phyloP scores from a whole-genome alignment of 2,113 vertebrate species.

The Coturnix japonica region DNA sequence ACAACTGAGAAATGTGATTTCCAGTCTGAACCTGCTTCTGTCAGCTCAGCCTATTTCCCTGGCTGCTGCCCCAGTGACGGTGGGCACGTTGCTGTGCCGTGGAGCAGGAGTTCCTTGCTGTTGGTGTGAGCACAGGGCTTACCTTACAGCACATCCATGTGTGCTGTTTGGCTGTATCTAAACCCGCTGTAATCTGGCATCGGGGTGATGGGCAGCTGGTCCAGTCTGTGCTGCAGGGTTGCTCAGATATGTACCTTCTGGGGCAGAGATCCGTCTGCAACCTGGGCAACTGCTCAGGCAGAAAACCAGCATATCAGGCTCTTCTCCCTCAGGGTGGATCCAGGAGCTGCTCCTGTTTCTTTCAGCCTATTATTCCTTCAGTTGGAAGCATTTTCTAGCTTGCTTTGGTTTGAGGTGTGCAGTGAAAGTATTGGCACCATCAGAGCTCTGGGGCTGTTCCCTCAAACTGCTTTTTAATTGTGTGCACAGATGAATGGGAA shows the following conservation, averaged over 20 bases:
- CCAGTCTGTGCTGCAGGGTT: not conserved
- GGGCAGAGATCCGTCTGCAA: constrained; percentile 9
- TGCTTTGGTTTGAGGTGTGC: not conserved
- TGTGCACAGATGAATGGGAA: not conserved
- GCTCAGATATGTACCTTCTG: not conserved
- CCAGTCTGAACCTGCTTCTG: not conserved
- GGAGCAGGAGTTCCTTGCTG: not conserved
- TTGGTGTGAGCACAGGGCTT: not conserved
- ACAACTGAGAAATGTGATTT: not conserved
- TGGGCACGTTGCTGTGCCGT: accelerated
- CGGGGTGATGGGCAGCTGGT: not conserved
- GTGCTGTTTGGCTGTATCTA: not conserved
- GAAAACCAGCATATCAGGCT: not conserved
- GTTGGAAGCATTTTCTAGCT: not conserved
- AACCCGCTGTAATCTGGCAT: accelerated
- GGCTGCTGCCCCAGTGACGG: not conserved
- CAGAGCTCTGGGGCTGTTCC: not conserved
- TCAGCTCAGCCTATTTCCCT: not conserved
- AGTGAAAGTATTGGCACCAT: not conserved
- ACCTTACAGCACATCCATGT: accelerated
- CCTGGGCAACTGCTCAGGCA: constrained; percentile 14
- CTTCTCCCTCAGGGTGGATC: not conserved
- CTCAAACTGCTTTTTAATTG: constrained; percentile 8
- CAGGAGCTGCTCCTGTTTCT: not conserved
- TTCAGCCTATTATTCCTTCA: not conserved